Evolutionary conservation across 1,140 invertebrate species (phyloP).

Genomic region (Formica exsecta): DNA sequence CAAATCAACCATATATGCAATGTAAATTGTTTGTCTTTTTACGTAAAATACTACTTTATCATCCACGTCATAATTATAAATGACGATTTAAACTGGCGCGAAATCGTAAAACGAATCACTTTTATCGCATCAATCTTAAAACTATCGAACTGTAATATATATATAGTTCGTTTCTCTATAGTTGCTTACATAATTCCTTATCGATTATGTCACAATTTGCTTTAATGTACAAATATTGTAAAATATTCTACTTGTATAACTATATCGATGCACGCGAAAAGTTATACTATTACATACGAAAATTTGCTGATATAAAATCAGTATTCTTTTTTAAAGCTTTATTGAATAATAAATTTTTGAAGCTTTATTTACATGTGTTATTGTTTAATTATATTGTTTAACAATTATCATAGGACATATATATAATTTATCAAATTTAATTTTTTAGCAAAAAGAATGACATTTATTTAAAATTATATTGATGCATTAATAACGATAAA

Average conservation of each 20-base stretch:
- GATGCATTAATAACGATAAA: not conserved
- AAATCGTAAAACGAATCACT: slow-evolving; percentile 56
- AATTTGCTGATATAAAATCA: not conserved
- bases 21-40: slow-evolving; percentile 15
- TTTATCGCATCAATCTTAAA: slow-evolving; percentile 37
- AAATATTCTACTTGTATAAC: not conserved
- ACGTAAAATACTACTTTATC: slow-evolving; percentile 9
- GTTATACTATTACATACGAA: not conserved
- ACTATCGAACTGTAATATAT: slow-evolving; percentile 5
- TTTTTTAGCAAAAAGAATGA: not conserved
- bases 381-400: not conserved
- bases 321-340: not conserved
- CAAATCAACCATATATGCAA: not conserved
- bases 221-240: not conserved
- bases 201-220: not conserved
- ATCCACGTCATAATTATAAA: slow-evolving; percentile 19
- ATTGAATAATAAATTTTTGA: no score
- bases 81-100: slow-evolving; percentile 3
- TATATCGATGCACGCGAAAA: not conserved
- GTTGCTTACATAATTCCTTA: slow-evolving; percentile 8
- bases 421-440: not conserved
- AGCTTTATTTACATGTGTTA: not conserved
- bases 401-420: not conserved
- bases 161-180: not conserved
- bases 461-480: not conserved